Evolutionary conservation across 1,140 invertebrate species (phyloP).

Genomic region (Bombus waltoni): DNA sequence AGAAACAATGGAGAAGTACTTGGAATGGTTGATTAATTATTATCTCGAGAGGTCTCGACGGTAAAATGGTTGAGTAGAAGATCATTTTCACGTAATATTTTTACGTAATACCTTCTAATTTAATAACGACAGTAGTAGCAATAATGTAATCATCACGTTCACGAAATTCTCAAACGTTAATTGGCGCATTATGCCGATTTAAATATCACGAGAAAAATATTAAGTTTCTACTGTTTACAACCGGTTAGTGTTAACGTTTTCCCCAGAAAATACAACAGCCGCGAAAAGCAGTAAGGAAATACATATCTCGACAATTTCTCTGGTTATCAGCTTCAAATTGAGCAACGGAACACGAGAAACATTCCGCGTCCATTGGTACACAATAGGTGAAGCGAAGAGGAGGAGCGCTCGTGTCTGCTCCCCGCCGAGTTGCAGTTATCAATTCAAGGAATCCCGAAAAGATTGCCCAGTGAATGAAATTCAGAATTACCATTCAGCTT

Average conservation of each 20-base stretch:
- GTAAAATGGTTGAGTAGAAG: too few relatives aligned
- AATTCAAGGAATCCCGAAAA: conserved; percentile 58
- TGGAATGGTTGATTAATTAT: not conserved
- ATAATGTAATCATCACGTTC: too few relatives aligned
- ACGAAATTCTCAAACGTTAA: too few relatives aligned
- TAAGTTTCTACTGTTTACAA: not conserved
- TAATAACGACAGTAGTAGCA: not conserved
- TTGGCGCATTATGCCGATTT: too few relatives aligned
- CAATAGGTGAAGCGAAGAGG: not conserved
- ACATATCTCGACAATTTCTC: not conserved
- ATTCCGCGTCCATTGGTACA: not conserved
- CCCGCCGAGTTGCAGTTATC: conserved; percentile 55
- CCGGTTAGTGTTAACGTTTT: not conserved
- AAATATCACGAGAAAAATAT: not conserved
- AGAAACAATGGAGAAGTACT: not conserved
- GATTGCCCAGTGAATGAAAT: conserved; percentile 68
- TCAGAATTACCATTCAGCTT: conserved; percentile 37
- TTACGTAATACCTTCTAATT: not conserved
- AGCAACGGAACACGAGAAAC: not conserved
- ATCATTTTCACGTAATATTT: not conserved
- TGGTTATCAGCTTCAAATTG: not conserved
- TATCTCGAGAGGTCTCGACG: not conserved
- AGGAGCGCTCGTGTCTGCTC: conserved; percentile 37
- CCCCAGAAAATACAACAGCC: not conserved
- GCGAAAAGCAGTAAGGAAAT: not conserved